Evolutionary conservation across 2,113 vertebrate species (phyloP), one percentile per base, ranked within the genome.

Genomic region (Barnardius zonarius): DNA sequence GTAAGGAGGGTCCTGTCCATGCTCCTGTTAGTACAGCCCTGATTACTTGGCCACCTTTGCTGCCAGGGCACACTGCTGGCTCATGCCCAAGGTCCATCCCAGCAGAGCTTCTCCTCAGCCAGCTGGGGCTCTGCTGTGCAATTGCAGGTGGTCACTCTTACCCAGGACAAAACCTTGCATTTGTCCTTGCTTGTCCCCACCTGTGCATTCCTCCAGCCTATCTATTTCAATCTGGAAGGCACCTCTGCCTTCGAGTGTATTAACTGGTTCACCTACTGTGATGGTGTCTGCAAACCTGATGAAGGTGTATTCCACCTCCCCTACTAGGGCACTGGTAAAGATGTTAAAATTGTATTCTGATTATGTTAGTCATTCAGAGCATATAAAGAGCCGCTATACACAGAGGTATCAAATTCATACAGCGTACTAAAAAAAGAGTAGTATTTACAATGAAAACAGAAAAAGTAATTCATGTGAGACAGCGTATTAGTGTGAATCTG

Each of bases 171-270:
- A 68, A 83, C 6, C 59, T 7, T 66, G 30, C 31, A 27, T 28
- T 66, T 30, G 8, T n/a, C 51, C n/a, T 57, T 55, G 18, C 2
- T 31, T 48, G 44, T 25, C n/a, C 31, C 46, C 7, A 9, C 27
- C 20, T 22, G 30, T 44, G 25, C 59, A 62, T 30, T 83, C 18
- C 41, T 74, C 27, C 8, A 23, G 67, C 18, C 18, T 64, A 33
- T 6, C 37, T 30, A 16, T 27, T 72, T 79, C 25, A 10, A 19
- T 30, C 74, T 64, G 35, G 25, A 78, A 82, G 13, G 18, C 7
- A 64, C 8, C 17, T 39, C 39, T 85, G 67, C 39, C 48, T 52
- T 76, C 1, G 0, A 37, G n/a, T 0, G 0, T 11, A 30, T 33
- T 49, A 84, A 52, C 28, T 64, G 20, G 25, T 33, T 46, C 22